Base-by-base conservation (phyloP, 2,797 vertebrate species). In the Halcyon leucocephala region DNA sequence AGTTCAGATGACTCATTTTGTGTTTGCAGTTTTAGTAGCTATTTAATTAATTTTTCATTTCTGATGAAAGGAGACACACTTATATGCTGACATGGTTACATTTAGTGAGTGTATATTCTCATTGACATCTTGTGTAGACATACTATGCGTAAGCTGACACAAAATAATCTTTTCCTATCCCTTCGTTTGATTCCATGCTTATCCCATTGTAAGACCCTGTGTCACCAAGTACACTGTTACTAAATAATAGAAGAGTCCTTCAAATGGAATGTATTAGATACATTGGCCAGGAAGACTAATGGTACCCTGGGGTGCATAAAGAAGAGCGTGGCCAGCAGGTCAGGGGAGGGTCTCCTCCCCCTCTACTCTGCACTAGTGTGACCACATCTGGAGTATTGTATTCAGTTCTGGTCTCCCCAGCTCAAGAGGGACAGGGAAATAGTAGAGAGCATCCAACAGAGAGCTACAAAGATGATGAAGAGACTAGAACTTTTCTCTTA, bases 1-100 rank as follows among this genome's bases (percentile, higher is more conserved):
- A 87, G n/a, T 84, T 14, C 73, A 60, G 14, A 25, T 86, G 28
- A 78, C 76, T 90, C 84, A 90, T 89, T 97, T 93, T 91, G 87
- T 58, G 28, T 83, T 67, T 42, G 69, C 39, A 49, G 25, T 42
- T 84, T 73, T 48, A 57, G 42, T 37, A 74, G 41, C 41, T 57
- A 39, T n/a, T 74, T 17, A 76, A 31, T 65, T 76, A 44, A 12
- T 19, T 81, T 61, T 55, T 39, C 62, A 44, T 49, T 80, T 31
- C 71, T 58, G 13, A 64, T 2, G 3, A 62, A 39, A 48, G 46
- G 9, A 81, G 71, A 46, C 16, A 14, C 20, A n/a, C 15, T 37
- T 6, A 33, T 31, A 31, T 31, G 29, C 22, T 55, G n/a, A 57
- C 31, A 9, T 17, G 21, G 8, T 39, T 85, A 41, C 21, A 28